Conservation (phyloP, 2,888 invertebrate genomes). For the Idaea aversata region DNA sequence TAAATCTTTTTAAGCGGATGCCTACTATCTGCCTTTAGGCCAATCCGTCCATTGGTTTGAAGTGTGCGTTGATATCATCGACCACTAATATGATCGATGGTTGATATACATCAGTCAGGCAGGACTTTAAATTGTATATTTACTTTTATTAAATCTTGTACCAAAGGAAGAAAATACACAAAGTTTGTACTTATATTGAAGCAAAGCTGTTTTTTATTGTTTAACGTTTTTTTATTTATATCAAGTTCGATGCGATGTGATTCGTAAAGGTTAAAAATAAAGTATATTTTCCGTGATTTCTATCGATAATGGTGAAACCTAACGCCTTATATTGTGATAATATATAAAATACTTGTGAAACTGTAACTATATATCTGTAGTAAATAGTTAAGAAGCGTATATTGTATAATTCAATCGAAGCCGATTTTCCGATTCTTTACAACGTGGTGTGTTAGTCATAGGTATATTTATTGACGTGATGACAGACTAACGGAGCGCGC, state of each 20-base stretch:
- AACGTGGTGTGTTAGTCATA: constrained; percentile 57
- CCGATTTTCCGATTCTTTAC: constrained; percentile 69
- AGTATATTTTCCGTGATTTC: neutral
- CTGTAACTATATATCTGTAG: neutral
- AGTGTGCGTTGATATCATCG: too few species aligned
- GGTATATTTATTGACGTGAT: neutral
- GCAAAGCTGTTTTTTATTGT: too few species aligned
- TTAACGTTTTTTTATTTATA: too few species aligned
- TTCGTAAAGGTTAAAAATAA: neutral
- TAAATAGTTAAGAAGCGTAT: neutral
- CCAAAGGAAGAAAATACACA: too few species aligned
- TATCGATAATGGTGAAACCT: constrained; percentile 2
- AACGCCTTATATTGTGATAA: constrained; percentile 9
- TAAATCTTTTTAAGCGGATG: too few species aligned
- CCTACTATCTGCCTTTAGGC: too few species aligned
- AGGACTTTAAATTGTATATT: too few species aligned
- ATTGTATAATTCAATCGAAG: neutral
- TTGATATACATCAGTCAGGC: too few species aligned
- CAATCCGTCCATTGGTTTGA: too few species aligned
- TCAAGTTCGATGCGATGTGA: neutral
- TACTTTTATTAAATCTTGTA: too few species aligned
- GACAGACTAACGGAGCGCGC: neutral
- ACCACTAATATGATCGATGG: too few species aligned
- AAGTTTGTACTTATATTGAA: too few species aligned
- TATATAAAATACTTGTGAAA: constrained; percentile 29